These are phyloP conservation scores for Catocala sponsa DNA, from an alignment of 2,888 invertebrate species.

Conservation along the genomic window DNA sequence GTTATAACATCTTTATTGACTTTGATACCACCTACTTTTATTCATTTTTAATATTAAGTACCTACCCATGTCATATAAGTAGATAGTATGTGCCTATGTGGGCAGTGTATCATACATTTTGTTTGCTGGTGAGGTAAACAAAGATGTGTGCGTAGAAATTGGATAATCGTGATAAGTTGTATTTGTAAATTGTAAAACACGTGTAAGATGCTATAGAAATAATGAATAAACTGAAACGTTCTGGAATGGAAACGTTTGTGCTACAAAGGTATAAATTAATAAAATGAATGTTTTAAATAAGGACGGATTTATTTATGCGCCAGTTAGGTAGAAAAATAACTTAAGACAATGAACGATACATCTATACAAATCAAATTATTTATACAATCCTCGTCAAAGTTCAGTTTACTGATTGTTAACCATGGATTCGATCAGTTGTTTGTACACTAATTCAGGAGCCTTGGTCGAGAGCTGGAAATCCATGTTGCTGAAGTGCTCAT, in stretches of 20 bases:
- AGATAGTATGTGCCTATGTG: no score
- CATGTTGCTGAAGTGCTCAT: constrained; percentile 79
- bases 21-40: no score
- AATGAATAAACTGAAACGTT: no score
- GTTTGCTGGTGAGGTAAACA: no score
- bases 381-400: constrained; percentile 38
- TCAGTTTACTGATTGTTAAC: constrained; percentile 48
- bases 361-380: constrained; percentile 50
- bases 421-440: constrained; percentile 73
- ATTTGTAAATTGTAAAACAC: no score
- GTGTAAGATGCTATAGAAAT: no score
- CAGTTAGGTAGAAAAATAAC: constrained; percentile 59
- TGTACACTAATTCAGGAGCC: constrained; percentile 73
- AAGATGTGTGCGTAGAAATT: no score
- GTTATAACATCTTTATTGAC: no score
- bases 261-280: background rate
- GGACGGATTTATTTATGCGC: constrained; percentile 70
- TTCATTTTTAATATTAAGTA: no score
- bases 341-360: constrained; percentile 53
- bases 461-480: constrained; percentile 81
- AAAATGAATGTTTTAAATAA: constrained; percentile 17
- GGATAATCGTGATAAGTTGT: no score
- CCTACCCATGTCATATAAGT: constrained; percentile 79
- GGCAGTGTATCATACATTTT: no score
- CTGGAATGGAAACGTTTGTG: no score